Percentiles rank a stretch among this genome's conserved stretches.
Conservation (phyloP, 2,888 invertebrate genomes). For the Cryptus armator region DNA sequence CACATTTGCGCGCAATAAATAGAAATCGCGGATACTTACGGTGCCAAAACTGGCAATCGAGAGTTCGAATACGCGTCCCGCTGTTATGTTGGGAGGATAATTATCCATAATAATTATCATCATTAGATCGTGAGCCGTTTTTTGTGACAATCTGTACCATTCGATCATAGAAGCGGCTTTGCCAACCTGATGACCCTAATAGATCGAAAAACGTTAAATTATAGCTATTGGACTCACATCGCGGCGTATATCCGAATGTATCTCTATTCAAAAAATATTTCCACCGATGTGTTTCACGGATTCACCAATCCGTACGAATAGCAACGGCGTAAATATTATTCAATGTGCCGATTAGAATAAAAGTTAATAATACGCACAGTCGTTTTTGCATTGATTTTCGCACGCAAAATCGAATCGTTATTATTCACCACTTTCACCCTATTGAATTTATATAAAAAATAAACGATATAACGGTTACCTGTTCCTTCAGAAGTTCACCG, state of each 20-base stretch:
- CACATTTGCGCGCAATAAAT: background rate
- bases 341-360: too few species aligned
- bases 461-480: conserved; percentile 66
- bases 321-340: too few species aligned
- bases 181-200: conserved; percentile 54
- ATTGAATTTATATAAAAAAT: background rate
- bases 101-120: background rate
- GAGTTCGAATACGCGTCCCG: conserved; percentile 75
- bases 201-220: background rate
- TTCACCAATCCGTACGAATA: too few species aligned
- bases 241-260: background rate
- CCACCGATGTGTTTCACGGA: too few species aligned
- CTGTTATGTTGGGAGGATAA: conserved; percentile 73
- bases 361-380: too few species aligned
- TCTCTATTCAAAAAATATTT: background rate
- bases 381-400: too few species aligned
- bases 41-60: conserved; percentile 75
- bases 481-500: conserved; percentile 76
- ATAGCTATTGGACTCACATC: background rate
- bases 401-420: too few species aligned
- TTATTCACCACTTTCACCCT: too few species aligned
- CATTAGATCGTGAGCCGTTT: background rate
- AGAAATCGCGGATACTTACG: conserved; percentile 68
- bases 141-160: conserved; percentile 64
- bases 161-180: conserved; percentile 55